Base-by-base conservation (phyloP, 2,888 invertebrate genomes). In the Leptopilina syphax region DNA sequence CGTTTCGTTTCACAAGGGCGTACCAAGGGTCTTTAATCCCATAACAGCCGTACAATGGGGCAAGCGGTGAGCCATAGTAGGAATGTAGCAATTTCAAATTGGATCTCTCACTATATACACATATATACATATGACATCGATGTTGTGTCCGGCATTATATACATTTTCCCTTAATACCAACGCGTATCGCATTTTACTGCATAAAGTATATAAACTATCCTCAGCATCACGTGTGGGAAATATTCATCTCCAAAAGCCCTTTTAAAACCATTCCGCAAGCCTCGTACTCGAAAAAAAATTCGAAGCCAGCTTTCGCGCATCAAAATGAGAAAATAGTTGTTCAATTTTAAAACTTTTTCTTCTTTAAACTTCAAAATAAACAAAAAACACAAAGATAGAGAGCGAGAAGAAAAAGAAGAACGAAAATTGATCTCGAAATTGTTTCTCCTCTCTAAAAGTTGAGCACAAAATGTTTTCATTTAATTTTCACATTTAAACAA, bases 21-120 rank as follows among this genome's bases (percentile, higher is more conserved):
- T 77, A 77, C 76, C 68, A 78, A 77, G 80, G 83, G 80, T 79
- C 78, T 82, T 81, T 84, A 81, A 84, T 84, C 81, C 81, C 73
- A 78, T 82, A 82, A 84, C 78, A 79, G 80, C 76, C 68, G 81
- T 67, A 83, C 79, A 84, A 83, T 81, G 81, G 83, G 68, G 77
- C 78, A 73, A 70, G 79, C 78, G 82, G 77, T 77, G 80, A 81
- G 78, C 78, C 76, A 76, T 68, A 79, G 65, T 76, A 81, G 68
- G 79, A 82, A 82, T 80, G 80, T 76, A 79, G 79, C 78, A 76
- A 65, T 82, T 81, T 80, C 79, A 79, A 83, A 82, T 80, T 80
- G 78, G 67, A 80, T 82, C 63, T 78, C 66, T 50, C 50, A 50
- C 34, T 34, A 34, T 34, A 34, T 3, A 34, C 34, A 34, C 34